These are phyloP conservation scores for Corella eumyota DNA, from an alignment of 23 tunicate species.

Conservation along the genomic window DNA sequence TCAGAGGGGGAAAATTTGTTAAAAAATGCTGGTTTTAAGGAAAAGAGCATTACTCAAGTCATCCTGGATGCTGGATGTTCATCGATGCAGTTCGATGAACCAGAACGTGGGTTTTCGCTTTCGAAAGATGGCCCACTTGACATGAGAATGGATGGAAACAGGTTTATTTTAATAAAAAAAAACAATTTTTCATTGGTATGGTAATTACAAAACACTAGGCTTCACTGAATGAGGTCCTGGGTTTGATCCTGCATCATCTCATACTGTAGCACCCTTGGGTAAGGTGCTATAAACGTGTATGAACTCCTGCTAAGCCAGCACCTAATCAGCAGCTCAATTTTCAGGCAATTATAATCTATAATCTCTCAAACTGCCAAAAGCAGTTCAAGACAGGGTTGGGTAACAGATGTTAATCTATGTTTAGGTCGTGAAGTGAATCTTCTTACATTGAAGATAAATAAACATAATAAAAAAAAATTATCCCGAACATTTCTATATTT, in stretches of 20 bases:
- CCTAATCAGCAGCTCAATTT: no score
- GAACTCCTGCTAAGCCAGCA: no score
- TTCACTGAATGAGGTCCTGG: no score
- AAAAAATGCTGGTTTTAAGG: background rate
- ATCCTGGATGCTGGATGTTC: constrained; percentile 81
- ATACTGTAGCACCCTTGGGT: no score
- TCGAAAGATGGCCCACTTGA: constrained; percentile 77
- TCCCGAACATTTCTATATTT: background rate
- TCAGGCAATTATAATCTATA: no score
- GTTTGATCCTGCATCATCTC: no score
- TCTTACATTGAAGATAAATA: background rate
- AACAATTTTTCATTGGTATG: background rate
- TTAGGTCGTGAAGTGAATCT: background rate
- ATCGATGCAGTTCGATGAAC: constrained; percentile 80
- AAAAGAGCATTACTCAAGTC: constrained; percentile 19
- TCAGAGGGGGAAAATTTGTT: constrained; percentile 47
- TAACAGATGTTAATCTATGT: background rate
- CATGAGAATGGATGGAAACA: constrained; percentile 93
- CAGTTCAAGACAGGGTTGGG: background rate
- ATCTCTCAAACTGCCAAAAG: no score
- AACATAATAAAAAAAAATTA: background rate
- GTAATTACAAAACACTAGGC: background rate
- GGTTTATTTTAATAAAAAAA: constrained; percentile 10
- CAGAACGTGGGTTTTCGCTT: constrained; percentile 64
- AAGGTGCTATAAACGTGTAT: no score